phyloP scores from a whole-genome alignment of 2,888 invertebrate species.

The Lomographa bimaculata region DNA sequence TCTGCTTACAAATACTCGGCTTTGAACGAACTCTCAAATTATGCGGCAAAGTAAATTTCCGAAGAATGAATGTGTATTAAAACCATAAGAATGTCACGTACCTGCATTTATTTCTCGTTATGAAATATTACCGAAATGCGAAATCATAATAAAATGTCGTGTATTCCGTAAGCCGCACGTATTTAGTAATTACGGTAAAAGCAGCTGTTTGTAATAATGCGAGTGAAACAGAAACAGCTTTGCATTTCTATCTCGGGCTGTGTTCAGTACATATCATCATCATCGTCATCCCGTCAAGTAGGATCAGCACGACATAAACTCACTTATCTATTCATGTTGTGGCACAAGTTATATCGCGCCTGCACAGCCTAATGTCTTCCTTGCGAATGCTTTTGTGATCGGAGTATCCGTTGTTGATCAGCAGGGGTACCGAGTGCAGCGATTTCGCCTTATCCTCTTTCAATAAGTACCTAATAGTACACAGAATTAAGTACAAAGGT shows the following conservation, averaged over 20 bases:
- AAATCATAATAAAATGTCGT: constrained; percentile 46
- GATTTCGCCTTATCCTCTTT: no score
- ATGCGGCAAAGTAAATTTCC: constrained; percentile 22
- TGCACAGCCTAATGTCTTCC: no score
- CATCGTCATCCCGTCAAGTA: no score
- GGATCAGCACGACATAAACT: no score
- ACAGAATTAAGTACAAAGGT: neutral
- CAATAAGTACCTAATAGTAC: no score
- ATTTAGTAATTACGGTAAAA: constrained; percentile 59
- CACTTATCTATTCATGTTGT: no score
- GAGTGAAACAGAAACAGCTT: constrained; percentile 33
- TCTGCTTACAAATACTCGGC: constrained; percentile 44
- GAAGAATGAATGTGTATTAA: constrained; percentile 16
- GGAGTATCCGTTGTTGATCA: no score
- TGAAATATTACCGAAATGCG: constrained; percentile 28
- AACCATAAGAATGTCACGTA: constrained; percentile 30
- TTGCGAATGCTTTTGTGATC: no score
- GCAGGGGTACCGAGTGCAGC: no score
- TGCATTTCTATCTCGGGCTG: neutral
- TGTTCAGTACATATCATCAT: no score
- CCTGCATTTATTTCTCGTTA: constrained; percentile 24
- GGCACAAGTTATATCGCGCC: no score
- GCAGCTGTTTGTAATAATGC: constrained; percentile 51
- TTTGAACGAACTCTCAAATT: no score
- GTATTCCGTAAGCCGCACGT: constrained; percentile 50